These are phyloP conservation scores for Picathartes gymnocephalus DNA, from an alignment of 2,113 vertebrate genomes.

Conservation along the genomic window DNA sequence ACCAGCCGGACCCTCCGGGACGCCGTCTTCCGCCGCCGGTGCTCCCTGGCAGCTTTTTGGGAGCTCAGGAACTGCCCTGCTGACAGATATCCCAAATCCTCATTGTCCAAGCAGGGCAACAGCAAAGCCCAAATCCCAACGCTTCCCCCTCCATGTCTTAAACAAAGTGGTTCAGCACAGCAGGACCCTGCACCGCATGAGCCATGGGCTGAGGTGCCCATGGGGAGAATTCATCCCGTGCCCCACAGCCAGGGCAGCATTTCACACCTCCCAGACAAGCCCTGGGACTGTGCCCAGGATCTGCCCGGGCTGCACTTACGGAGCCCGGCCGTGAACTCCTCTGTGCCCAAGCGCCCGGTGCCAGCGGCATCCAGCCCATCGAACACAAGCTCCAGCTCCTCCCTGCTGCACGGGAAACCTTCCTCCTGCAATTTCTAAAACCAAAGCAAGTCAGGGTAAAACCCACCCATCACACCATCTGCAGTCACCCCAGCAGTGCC, in stretches of 20 bases:
- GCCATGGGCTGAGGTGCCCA: fast-evolving
- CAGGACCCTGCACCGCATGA: fast-evolving
- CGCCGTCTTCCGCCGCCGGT: background rate
- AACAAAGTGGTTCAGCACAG: fast-evolving
- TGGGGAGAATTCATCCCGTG: background rate
- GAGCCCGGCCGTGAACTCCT: constrained; percentile 67
- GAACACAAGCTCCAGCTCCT: constrained; percentile 69
- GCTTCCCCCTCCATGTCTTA: fast-evolving
- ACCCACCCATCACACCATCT: fast-evolving
- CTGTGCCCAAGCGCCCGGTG: constrained; percentile 40
- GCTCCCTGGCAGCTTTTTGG: background rate
- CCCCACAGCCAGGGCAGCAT: background rate
- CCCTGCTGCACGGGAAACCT: constrained; percentile 27
- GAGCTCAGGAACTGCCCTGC: constrained; percentile 61
- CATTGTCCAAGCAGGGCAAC: fast-evolving
- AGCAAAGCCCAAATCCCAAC: background rate
- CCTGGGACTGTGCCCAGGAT: fast-evolving
- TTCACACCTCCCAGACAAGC: background rate
- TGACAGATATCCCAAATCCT: background rate
- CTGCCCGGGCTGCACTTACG: constrained; percentile 42
- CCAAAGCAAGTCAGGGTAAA: background rate
- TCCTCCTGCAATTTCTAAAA: constrained; percentile 57
- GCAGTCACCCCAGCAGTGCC: fast-evolving
- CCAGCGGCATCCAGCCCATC: constrained; percentile 61
- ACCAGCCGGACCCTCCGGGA: background rate